Evolutionary conservation across 2,113 vertebrate genomes (phyloP).

Genomic region (Proterorhinus semilunaris): DNA sequence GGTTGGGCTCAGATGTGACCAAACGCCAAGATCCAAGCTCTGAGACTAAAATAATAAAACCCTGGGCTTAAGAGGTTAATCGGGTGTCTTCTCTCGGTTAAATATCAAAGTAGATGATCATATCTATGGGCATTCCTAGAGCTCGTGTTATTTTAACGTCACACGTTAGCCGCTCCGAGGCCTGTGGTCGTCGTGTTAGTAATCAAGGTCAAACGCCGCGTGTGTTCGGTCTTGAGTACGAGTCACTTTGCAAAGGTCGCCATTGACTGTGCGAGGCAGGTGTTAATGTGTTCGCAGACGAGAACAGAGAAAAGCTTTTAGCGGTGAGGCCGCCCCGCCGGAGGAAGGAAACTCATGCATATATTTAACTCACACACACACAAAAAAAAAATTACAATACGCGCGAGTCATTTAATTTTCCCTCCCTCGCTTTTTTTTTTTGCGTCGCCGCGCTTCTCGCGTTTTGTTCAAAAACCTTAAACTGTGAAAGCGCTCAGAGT

Average conservation of each 20-base stretch:
- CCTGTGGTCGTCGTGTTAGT: not conserved
- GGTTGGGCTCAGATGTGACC: too few species aligned
- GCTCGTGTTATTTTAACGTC: too few species aligned
- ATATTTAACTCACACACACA: slow-evolving; percentile 41
- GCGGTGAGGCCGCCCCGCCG: slow-evolving; percentile 23
- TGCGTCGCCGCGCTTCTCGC: slow-evolving; percentile 21
- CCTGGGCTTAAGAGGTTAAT: too few species aligned
- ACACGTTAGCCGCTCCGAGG: not conserved
- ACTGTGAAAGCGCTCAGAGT: slow-evolving; percentile 42
- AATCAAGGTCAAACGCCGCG: slow-evolving; percentile 11
- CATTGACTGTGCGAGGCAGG: slow-evolving; percentile 4
- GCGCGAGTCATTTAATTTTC: slow-evolving; percentile 52
- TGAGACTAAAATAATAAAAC: too few species aligned
- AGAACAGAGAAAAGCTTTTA: slow-evolving; percentile 42
- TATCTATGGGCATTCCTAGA: not conserved
- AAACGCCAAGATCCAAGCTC: too few species aligned
- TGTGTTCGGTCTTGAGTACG: slow-evolving; percentile 3
- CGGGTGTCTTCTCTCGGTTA: too few species aligned
- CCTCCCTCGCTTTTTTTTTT: slow-evolving; percentile 1
- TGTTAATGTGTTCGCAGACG: slow-evolving; percentile 30
- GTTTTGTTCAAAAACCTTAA: slow-evolving; percentile 49
- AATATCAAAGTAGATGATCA: too few species aligned
- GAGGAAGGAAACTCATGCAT: slow-evolving; percentile 39
- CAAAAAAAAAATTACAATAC: slow-evolving; percentile 26
- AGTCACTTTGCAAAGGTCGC: slow-evolving; percentile 46